phyloP scores from a whole-genome alignment of 2,797 vertebrate genomes.

The Prunella strophiata region DNA sequence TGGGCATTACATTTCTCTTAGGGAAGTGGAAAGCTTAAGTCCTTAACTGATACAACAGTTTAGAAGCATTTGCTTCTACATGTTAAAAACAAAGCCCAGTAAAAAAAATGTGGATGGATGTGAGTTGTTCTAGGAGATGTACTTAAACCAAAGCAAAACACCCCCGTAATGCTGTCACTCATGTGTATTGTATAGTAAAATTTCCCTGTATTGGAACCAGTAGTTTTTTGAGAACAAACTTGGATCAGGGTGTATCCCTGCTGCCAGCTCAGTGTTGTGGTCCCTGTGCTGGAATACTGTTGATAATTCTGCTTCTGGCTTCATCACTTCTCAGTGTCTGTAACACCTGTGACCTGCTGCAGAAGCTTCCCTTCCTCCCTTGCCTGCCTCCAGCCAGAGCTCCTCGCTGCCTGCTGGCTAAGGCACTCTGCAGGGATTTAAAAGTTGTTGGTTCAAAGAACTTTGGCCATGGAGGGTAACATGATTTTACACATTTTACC shows the following conservation, averaged over 20 bases:
- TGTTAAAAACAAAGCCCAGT: not conserved
- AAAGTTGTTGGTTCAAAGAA: not conserved
- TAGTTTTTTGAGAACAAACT: not conserved
- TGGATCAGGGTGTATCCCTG: not conserved
- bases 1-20: not conserved
- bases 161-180: not conserved
- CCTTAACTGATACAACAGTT: not conserved
- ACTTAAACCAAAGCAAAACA: not conserved
- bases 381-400: accelerated
- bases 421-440: not conserved
- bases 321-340: not conserved
- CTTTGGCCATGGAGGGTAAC: not conserved
- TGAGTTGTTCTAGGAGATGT: not conserved
- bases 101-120: not conserved
- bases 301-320: not conserved
- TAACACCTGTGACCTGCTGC: not conserved
- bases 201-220: not conserved
- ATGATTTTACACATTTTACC: no score
- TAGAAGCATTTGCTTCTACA: not conserved
- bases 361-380: not conserved
- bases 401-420: not conserved
- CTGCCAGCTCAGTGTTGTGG: not conserved
- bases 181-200: not conserved
- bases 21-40: not conserved
- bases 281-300: not conserved